Conservation (phyloP, 2,797 vertebrate species). For the Sparidentex hasta region DNA sequence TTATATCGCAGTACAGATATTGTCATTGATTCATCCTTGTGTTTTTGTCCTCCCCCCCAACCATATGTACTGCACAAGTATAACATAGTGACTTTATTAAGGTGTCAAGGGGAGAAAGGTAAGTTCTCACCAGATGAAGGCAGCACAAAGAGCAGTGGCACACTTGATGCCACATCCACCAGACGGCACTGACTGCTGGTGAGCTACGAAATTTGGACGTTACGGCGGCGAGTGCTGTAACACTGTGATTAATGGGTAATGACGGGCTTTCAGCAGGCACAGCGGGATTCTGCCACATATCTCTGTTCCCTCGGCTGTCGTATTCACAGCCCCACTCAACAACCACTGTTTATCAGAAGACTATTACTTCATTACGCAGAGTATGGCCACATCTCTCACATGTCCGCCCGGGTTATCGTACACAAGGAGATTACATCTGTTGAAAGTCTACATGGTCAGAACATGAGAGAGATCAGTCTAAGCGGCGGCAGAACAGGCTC, state of each 20-base stretch:
- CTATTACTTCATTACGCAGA: constrained; percentile 22
- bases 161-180: constrained; percentile 15
- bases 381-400: constrained; percentile 9
- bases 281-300: constrained; percentile 36
- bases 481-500: not conserved
- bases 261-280: constrained; percentile 61
- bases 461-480: not conserved
- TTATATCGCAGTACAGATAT: not conserved
- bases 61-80: not conserved
- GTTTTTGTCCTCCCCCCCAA: not conserved
- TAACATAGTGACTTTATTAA: not conserved
- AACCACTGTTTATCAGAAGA: constrained; percentile 15
- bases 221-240: constrained; percentile 35
- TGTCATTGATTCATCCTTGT: constrained; percentile 1
- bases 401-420: constrained; percentile 9
- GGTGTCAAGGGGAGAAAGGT: not conserved
- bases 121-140: constrained; percentile 1
- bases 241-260: constrained; percentile 59
- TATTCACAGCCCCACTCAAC: constrained; percentile 29
- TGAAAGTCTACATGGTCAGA: not conserved
- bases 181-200: not conserved
- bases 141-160: not conserved
- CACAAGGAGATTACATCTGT: not conserved
- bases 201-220: constrained; percentile 29
- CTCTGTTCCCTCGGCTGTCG: constrained; percentile 32